Evolutionary conservation across 1,140 invertebrate genomes (phyloP).

Genomic region (Condylostylus longicornis): DNA sequence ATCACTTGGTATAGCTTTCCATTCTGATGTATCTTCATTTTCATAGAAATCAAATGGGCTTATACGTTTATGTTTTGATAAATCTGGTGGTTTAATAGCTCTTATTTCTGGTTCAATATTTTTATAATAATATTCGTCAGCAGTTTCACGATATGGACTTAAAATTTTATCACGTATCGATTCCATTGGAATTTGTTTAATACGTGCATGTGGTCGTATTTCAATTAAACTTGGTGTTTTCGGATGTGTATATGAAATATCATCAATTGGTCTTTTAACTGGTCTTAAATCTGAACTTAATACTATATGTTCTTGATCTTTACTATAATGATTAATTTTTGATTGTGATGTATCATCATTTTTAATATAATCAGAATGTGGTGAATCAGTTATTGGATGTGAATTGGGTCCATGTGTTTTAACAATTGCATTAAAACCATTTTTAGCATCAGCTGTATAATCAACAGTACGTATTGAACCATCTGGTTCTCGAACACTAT

Average conservation of each 20-base stretch:
- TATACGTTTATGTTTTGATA: no score
- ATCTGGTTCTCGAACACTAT: constrained; percentile 49
- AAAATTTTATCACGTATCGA: constrained; percentile 20
- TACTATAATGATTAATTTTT: constrained; percentile 32
- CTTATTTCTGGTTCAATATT: not conserved
- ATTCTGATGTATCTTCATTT: no score
- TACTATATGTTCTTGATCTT: constrained; percentile 30
- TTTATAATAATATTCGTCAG: constrained; percentile 19
- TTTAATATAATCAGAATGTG: constrained; percentile 13
- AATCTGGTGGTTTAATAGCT: not conserved
- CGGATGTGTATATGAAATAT: constrained; percentile 25
- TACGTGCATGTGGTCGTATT: constrained; percentile 26
- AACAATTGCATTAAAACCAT: constrained; percentile 50
- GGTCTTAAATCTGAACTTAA: constrained; percentile 29
- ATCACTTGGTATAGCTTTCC: no score
- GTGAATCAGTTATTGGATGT: constrained; percentile 33
- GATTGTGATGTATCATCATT: constrained; percentile 29
- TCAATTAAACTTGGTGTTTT: constrained; percentile 26
- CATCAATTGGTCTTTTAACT: constrained; percentile 23
- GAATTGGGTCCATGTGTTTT: constrained; percentile 39
- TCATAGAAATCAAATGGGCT: no score
- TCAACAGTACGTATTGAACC: constrained; percentile 43
- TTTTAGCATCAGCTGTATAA: constrained; percentile 43
- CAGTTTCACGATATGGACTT: not conserved
- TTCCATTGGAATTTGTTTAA: constrained; percentile 29